phyloP scores from a whole-genome alignment of 1,140 invertebrate species.

The Samia ricini region DNA sequence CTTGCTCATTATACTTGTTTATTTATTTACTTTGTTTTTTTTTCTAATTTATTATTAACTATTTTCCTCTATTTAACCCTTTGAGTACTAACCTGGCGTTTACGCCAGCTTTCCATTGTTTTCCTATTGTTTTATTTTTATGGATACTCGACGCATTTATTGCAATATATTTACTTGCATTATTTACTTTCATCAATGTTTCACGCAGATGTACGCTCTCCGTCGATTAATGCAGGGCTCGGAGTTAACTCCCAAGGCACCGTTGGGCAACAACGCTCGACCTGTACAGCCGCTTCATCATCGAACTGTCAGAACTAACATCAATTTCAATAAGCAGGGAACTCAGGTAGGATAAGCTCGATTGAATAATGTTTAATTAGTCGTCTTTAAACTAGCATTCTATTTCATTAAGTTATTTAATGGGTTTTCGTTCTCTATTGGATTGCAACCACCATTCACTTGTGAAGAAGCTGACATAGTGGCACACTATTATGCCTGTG shows the following conservation, averaged over 20 bases:
- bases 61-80: no score
- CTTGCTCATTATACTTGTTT: no score
- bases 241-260: slow-evolving; percentile 89
- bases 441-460: not conserved
- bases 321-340: slow-evolving; percentile 89
- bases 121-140: no score
- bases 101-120: no score
- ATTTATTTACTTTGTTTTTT: no score
- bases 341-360: slow-evolving; percentile 36
- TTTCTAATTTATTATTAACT: no score
- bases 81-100: no score
- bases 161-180: no score
- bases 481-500: no score
- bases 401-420: not conserved
- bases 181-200: no score
- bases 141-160: no score
- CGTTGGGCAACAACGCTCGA: slow-evolving; percentile 95
- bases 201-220: slow-evolving; percentile 87
- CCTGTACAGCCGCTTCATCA: slow-evolving; percentile 93
- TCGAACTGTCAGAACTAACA: slow-evolving; percentile 96
- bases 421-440: not conserved
- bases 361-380: not conserved
- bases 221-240: slow-evolving; percentile 93
- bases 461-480: no score
- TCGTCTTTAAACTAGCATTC: not conserved